Conservation (phyloP, 2,797 vertebrate genomes). For the Catamblyrhynchus diadema region DNA sequence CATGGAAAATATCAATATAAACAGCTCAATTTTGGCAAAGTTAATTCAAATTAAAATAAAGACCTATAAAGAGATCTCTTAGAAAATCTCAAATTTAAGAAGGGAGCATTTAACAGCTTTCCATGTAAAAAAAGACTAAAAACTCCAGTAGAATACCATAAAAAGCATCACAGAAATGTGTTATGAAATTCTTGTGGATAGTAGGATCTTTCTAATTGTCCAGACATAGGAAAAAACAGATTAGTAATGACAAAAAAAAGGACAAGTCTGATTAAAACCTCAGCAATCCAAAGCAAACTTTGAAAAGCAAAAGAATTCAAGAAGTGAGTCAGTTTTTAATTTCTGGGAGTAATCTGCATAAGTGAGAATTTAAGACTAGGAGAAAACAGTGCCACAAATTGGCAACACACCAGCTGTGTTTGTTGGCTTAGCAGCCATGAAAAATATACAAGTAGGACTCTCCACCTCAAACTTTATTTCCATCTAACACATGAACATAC, state of each 20-base stretch:
- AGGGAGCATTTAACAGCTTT: neutral
- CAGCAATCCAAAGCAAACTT: neutral
- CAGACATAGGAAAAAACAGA: neutral
- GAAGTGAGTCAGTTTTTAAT: neutral
- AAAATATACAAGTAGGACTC: neutral
- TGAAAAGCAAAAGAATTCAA: neutral
- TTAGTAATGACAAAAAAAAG: neutral
- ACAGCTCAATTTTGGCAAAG: conserved; percentile 37
- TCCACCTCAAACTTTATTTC: neutral
- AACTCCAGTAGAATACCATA: neutral
- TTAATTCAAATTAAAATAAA: conserved; percentile 17
- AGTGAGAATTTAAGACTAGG: neutral
- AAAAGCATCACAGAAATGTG: neutral
- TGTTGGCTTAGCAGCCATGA: neutral
- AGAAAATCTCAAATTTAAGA: neutral
- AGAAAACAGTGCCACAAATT: neutral
- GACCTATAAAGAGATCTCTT: neutral
- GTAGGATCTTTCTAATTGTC: neutral
- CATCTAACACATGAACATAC: neutral
- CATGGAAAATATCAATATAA: conserved; percentile 31
- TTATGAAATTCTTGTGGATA: neutral
- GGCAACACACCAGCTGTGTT: neutral
- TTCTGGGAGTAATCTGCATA: neutral
- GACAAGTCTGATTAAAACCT: neutral
- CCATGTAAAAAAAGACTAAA: neutral